Base-by-base conservation (phyloP, 2,113 vertebrate genomes). In the Malurus melanocephalus region DNA sequence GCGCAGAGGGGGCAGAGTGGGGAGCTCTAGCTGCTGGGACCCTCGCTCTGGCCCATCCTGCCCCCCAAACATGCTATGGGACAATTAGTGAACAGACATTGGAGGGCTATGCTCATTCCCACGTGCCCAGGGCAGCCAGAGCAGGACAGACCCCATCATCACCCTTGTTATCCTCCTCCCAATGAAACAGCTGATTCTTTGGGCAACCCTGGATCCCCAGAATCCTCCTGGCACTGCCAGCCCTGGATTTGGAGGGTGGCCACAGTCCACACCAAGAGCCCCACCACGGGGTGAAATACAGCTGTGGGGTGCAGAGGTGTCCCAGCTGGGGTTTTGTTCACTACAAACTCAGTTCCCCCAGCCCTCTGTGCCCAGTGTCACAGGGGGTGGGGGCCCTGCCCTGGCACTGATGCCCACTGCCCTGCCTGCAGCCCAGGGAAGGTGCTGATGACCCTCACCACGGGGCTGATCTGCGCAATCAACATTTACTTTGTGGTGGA, bases 401-500 rank as follows among this genome's bases (percentile, higher is more conserved):
- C n/a, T 59, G 48, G 16, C 1, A 2, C 56, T 85, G 46, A 89
- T 11, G 10, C 20, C 51, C 2, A 1, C 26, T 80, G 46, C 33
- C 35, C 18, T 55, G 38, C 67, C 53, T 1, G 0, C 94, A 98
- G 98, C 73, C 49, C 72, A 6, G 94, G 95, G 83, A 97, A 98
- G 83, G 33, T 57, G 42, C 33, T 97, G 77, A 97, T 97, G 26
- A 93, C 81, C 11, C 73, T 95, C 67, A 97, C 97, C 88, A 94
- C 97, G 2, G 92, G 85, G 2, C 72, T 98, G 61, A 21, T 98
- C 77, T 97, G 96, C 0, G 74, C 94, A 59, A 95, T 98, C 89
- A 98, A 98, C 33, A 4, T 97, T 61, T 98, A 98, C 91, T 97
- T 98, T 0, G 95, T 97, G 79, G 87, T 96, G 89, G 96, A 88